A percentile compares a stretch with the other conserved stretches of the same genome.
Evolutionary conservation across 2,797 vertebrate genomes (phyloP).

Genomic region (Enteromius unitaeniatus): DNA sequence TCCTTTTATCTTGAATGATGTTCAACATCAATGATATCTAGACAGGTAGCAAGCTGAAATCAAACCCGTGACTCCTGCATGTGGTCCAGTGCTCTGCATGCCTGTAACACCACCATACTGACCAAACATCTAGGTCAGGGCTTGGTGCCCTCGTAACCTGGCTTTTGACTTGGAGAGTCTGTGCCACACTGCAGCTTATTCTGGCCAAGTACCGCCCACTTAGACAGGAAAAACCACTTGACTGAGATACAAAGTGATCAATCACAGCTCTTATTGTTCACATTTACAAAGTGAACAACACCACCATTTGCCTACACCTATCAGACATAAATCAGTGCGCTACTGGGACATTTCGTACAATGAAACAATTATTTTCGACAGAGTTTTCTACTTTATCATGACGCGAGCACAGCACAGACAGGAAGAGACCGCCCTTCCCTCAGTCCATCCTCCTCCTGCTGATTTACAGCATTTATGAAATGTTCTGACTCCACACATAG

Average conservation of each 20-base stretch:
- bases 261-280: background rate
- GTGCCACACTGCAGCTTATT: background rate
- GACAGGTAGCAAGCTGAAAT: no score
- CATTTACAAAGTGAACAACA: background rate
- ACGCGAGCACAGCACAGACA: conserved; percentile 26
- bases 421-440: conserved; percentile 58
- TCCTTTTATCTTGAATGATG: no score
- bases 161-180: background rate
- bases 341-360: background rate
- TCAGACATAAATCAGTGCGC: background rate
- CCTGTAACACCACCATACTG: no score
- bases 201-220: background rate
- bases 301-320: background rate
- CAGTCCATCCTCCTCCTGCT: conserved; percentile 22
- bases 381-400: conserved; percentile 17
- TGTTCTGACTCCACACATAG: background rate
- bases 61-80: no score
- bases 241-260: background rate
- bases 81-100: no score
- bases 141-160: background rate
- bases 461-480: conserved; percentile 14
- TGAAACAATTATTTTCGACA: background rate
- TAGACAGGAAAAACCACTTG: background rate
- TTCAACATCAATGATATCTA: no score
- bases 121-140: no score